Base-by-base conservation (phyloP, 1,140 invertebrate species). In the Microplitis mediator region DNA sequence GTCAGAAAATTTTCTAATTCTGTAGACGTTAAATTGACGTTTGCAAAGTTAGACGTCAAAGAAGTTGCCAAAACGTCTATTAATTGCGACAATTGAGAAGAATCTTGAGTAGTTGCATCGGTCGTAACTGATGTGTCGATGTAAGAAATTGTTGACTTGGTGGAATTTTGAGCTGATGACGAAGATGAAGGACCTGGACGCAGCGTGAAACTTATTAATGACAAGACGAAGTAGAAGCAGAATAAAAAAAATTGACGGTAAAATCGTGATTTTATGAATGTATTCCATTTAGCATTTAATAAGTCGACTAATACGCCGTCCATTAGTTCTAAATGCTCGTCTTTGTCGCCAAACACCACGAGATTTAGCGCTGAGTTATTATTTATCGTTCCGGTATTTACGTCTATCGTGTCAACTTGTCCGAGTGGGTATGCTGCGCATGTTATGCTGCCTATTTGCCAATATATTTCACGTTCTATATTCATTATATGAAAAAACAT, bases 311-410 rank as follows among this genome's bases (percentile, higher is more conserved):
- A 87, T 66, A 98, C 91, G 1, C 98, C 98, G 83, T 99, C 97
- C 89, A 99, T 91, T 73, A 99, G 89, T 80, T 98, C 96, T 75
- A 99, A 88, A 89, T 99, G 98, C 83, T 96, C 95, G 75, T 95
- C 91, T 88, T 95, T 95, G 75, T 97, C 95, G 63, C 97, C 97
- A 90, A 99, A 98, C 4, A 98, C 96, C n/a, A 99, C 96, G n/a
- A 98, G 91, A 89, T 98, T 98, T 4, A 99, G 87, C 0, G 95
- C 97, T 0, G 97, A 98, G 79, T 95, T 93, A 78, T 95, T 96
- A 81, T 95, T 97, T 6, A 99, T 97, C 60, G 93, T 91, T 23
- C 98, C 98, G 4, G 94, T 96, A 76, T 92, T 90, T 2, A 93
- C 92, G 80, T 97, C 95, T 73, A 99, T 99, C 0, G 97, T 99